Percentiles rank a stretch among this genome's conserved stretches.
These are phyloP conservation scores for Drosophila miranda DNA, from an alignment of 1,140 invertebrate genomes.

Conservation along the genomic window DNA sequence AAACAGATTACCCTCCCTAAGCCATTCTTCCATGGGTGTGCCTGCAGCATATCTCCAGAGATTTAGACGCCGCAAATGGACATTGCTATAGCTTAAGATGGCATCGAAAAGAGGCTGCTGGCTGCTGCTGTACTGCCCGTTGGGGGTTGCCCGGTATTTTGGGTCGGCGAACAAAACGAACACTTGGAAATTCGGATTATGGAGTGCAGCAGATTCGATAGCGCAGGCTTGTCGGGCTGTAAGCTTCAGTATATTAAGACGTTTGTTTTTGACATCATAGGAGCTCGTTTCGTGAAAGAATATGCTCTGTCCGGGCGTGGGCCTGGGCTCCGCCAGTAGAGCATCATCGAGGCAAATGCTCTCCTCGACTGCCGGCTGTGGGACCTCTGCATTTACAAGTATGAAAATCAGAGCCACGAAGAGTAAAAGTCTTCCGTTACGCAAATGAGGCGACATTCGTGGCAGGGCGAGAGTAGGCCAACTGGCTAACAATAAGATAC, in stretches of 20 bases:
- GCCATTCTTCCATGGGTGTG: conserved; percentile 86
- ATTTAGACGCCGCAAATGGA: conserved; percentile 84
- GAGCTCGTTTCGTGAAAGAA: conserved; percentile 86
- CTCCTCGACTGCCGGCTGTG: no score
- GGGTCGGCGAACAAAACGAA: conserved; percentile 85
- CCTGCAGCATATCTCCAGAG: conserved; percentile 84
- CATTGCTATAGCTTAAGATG: conserved; percentile 84
- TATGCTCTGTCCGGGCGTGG: conserved; percentile 83
- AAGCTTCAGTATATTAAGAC: conserved; percentile 60
- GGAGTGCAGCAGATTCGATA: conserved; percentile 86
- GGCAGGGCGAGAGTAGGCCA: no score
- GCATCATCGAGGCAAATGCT: conserved; percentile 34
- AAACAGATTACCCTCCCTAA: conserved; percentile 84
- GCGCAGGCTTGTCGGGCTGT: conserved; percentile 86
- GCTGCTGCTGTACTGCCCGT: conserved; percentile 54
- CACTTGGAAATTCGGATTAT: conserved; percentile 85
- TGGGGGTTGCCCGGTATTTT: conserved; percentile 66
- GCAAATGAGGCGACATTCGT: no score
- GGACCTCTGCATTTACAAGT: no score
- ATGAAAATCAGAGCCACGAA: no score
- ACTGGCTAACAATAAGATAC: no score
- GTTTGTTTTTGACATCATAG: conserved; percentile 1
- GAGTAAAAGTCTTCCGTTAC: no score
- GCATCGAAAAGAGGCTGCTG: conserved; percentile 61
- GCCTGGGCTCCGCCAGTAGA: conserved; percentile 42